A percentile compares a stretch with the other conserved stretches of the same genome.
phyloP scores from a whole-genome alignment of 2,797 vertebrate species.

The Zalophus californianus region DNA sequence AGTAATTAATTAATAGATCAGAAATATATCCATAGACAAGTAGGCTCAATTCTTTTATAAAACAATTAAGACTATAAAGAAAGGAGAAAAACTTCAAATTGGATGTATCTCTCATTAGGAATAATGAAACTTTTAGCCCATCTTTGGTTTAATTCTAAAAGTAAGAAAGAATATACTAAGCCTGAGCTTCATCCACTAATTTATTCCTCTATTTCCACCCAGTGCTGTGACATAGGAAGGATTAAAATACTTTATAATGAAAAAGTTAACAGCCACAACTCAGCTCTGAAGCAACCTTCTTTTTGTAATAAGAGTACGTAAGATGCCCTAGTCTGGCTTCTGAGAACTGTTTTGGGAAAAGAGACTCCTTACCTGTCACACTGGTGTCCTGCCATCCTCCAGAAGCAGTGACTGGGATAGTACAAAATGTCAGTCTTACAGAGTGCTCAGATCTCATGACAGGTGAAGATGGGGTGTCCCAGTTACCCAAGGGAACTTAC shows the following conservation, averaged over 20 bases:
- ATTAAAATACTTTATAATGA: neutral
- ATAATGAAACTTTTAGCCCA: neutral
- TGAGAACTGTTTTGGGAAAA: neutral
- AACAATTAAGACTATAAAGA: neutral
- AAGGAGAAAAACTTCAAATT: neutral
- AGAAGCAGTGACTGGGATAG: neutral
- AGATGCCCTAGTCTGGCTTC: neutral
- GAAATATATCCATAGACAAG: neutral
- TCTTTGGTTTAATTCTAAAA: constrained; percentile 4
- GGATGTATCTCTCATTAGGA: neutral
- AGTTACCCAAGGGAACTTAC: neutral
- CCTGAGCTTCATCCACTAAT: neutral
- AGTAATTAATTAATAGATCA: neutral
- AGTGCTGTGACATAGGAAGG: neutral
- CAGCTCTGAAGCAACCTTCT: neutral
- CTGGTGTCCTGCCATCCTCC: neutral
- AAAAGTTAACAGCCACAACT: neutral
- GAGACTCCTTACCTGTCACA: neutral
- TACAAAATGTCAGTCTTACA: neutral
- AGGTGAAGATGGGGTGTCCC: neutral
- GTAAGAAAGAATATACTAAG: neutral
- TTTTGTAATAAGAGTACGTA: neutral
- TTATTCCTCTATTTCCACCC: neutral
- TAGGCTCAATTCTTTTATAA: neutral
- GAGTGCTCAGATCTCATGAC: neutral